These are phyloP conservation scores for Smutsia gigantea DNA, from an alignment of 2,797 vertebrate species.

Conservation along the genomic window DNA sequence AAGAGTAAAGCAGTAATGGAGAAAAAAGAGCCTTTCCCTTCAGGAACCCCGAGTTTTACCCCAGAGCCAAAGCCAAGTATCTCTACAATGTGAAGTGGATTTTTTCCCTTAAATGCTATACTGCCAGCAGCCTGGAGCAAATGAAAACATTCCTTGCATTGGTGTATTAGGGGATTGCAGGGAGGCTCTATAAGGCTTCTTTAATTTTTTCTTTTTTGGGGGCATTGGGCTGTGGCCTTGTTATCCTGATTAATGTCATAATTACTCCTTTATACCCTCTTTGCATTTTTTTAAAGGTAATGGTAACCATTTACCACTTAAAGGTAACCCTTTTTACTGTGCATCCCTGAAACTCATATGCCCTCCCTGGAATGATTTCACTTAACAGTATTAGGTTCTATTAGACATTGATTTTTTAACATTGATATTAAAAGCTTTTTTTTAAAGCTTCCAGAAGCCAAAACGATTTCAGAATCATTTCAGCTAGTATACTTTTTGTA, in stretches of 20 bases:
- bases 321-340: not conserved
- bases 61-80: not conserved
- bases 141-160: not conserved
- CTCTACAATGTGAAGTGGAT: not conserved
- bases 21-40: not conserved
- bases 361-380: not conserved
- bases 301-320: not conserved
- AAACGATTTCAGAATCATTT: not conserved
- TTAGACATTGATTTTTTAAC: not conserved
- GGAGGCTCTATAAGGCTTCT: not conserved
- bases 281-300: not conserved
- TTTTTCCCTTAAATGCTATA: not conserved
- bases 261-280: not conserved
- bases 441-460: not conserved
- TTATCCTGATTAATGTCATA: not conserved
- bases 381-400: not conserved
- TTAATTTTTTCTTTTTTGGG: not conserved
- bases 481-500: not conserved
- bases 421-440: not conserved
- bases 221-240: not conserved
- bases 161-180: not conserved
- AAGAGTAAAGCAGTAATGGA: not conserved
- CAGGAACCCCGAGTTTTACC: not conserved
- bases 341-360: not conserved
- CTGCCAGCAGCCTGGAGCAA: not conserved